Base-by-base conservation (phyloP, 2,113 vertebrate genomes). In the Silurus meridionalis region DNA sequence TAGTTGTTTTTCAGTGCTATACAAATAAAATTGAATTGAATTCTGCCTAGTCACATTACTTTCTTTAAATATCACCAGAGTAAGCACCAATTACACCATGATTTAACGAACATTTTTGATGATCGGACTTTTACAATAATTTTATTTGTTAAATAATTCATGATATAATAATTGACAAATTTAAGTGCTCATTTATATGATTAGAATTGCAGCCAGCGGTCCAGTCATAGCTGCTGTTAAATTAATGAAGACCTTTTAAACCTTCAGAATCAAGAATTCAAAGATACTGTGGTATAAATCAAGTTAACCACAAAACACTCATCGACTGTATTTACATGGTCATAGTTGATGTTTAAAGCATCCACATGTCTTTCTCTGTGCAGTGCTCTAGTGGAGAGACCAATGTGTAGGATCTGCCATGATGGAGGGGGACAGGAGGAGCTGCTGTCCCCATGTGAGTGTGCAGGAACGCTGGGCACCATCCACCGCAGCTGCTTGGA, bases 401-500 rank as follows among this genome's bases (percentile, higher is more conserved):
- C 98, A 82, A 98, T 99, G 92, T 99, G 98, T 92, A 96, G 98
- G 66, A 99, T 99, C 91, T 99, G 98, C 92, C 97, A 99, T 0
- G 98, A 99, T 21, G 86, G 86, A 14, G 92, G 97, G 97, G 82
- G 95, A 94, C 77, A 96, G 86, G 98, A 99, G 91, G 90, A 91
- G 53, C 93, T 99, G 85, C 94, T 99, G 78, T 99, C 98, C 5
- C 98, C 98, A 0, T 99, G 98, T 17, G 95, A 96, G 92, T 99
- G 98, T 93, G 96, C 96, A 0, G 98, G 98, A 87, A 98, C 97
- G 0, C 91, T 99, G 93, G 98, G 97, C 8, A 95, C 97, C 0
- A 97, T 99, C 91, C 98, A 99, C 95, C 96, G 95, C 93, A 99
- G 96, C 95, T 99, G 98, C 90, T 93, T 99, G 93, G 98, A 99